These are phyloP conservation scores for Apostichopus parvimensis DNA, from an alignment of 35 echinoderm and acorn worm genomes.

Conservation along the genomic window DNA sequence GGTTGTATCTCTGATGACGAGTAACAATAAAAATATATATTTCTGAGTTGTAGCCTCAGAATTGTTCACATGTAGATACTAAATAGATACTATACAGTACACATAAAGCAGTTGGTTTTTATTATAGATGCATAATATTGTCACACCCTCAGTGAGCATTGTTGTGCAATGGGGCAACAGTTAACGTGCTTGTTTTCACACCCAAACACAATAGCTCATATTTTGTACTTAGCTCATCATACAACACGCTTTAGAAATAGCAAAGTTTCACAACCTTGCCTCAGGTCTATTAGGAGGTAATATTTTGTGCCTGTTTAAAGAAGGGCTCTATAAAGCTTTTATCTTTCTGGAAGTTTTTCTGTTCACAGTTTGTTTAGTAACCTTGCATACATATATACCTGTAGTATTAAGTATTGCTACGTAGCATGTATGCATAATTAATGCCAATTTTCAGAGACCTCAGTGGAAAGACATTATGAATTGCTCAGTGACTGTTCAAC, in stretches of 20 bases:
- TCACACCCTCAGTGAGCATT: not conserved
- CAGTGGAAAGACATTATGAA: not conserved
- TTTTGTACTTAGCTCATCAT: not conserved
- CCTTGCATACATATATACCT: not conserved
- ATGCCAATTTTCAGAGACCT: not conserved
- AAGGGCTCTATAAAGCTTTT: not conserved
- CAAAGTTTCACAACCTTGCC: not conserved
- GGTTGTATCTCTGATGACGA: too few species aligned
- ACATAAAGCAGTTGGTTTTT: too few species aligned
- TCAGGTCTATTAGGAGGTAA: not conserved
- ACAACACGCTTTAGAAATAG: not conserved
- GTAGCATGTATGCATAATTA: not conserved
- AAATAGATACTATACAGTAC: too few species aligned
- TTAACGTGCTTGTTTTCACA: constrained; percentile 22
- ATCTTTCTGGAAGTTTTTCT: constrained; percentile 6
- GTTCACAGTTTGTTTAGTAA: constrained; percentile 4
- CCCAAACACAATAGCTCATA: not conserved
- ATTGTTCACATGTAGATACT: not conserved
- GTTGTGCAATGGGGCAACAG: constrained; percentile 24
- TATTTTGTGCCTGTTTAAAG: too few species aligned
- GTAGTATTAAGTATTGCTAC: not conserved
- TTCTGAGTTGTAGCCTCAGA: not conserved
- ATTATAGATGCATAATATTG: too few species aligned
- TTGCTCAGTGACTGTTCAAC: not conserved
- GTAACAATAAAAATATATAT: too few species aligned